Percentiles rank a stretch among this genome's conserved stretches.
phyloP scores from a whole-genome alignment of 2,888 invertebrate species.

The Ectobius pallidus region DNA sequence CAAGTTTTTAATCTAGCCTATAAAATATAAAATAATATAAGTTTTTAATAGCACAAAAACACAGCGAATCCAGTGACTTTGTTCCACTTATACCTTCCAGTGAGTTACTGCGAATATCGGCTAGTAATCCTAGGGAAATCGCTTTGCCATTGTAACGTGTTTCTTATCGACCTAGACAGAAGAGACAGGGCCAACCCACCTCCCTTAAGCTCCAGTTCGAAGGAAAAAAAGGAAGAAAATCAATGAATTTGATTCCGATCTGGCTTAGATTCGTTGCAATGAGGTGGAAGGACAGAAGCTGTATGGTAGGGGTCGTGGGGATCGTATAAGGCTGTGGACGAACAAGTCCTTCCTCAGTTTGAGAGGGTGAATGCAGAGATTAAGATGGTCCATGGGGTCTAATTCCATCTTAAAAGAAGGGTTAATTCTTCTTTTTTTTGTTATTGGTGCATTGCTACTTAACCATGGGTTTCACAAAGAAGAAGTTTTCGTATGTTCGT shows the following conservation, averaged over 20 bases:
- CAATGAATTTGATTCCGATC: conserved; percentile 11
- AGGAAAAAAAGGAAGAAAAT: not conserved
- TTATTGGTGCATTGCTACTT: not conserved
- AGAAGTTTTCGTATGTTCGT: not conserved
- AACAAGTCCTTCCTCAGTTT: not conserved
- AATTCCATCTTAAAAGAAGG: conserved; percentile 4
- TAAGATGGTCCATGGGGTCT: not conserved
- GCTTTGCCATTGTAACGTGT: not conserved
- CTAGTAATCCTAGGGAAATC: no score
- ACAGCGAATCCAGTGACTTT: no score
- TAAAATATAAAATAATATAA: no score
- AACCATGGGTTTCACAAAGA: no score
- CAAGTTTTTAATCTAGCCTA: no score
- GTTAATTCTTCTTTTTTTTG: conserved; percentile 21
- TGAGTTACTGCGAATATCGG: no score
- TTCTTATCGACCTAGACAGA: not conserved
- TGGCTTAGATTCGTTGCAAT: not conserved
- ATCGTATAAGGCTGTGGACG: not conserved
- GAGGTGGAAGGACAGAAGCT: not conserved
- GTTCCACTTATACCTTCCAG: no score
- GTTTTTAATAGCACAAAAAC: no score
- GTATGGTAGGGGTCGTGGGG: not conserved
- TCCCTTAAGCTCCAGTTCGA: not conserved
- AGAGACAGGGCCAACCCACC: not conserved
- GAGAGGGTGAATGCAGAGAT: not conserved